Evolutionary conservation across 2,888 invertebrate genomes (phyloP).

Genomic region (Acrobeloides nanus): DNA sequence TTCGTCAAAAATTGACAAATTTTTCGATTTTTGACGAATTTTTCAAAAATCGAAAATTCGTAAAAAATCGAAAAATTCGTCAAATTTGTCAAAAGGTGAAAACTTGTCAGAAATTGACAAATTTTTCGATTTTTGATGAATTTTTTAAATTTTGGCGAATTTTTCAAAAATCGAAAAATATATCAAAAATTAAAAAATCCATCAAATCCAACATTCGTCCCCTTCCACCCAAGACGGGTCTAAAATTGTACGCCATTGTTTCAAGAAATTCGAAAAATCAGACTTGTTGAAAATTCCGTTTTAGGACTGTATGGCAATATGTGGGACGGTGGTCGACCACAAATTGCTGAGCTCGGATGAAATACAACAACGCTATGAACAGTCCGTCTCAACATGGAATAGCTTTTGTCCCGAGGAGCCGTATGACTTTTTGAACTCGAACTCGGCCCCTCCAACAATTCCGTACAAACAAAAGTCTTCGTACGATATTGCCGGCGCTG

Average conservation of each 20-base stretch:
- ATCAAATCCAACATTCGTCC: no score
- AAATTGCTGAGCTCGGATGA: conserved; percentile 52
- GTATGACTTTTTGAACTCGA: conserved; percentile 28
- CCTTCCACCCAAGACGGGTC: no score
- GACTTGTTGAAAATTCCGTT: background rate
- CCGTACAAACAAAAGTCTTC: conserved; percentile 38
- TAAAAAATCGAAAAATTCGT: no score
- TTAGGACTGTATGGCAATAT: conserved; percentile 47
- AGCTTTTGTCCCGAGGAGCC: conserved; percentile 43
- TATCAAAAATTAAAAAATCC: background rate
- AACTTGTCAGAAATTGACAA: no score
- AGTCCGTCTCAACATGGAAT: conserved; percentile 36
- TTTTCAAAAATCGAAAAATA: conserved; percentile 4
- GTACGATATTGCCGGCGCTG: conserved; percentile 56
- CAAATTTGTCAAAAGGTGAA: no score
- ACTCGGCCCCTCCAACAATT: conserved; percentile 26
- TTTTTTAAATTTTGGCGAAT: conserved; percentile 7
- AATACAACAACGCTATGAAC: conserved; percentile 33
- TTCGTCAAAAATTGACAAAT: no score
- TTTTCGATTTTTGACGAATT: no score
- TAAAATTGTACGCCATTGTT: no score
- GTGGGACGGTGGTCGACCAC: conserved; percentile 56
- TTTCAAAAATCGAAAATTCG: no score
- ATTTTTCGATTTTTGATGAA: background rate
- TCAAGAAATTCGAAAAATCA: background rate